Conservation (phyloP, 2,113 vertebrate species). For the Alaudala cheleensis region DNA sequence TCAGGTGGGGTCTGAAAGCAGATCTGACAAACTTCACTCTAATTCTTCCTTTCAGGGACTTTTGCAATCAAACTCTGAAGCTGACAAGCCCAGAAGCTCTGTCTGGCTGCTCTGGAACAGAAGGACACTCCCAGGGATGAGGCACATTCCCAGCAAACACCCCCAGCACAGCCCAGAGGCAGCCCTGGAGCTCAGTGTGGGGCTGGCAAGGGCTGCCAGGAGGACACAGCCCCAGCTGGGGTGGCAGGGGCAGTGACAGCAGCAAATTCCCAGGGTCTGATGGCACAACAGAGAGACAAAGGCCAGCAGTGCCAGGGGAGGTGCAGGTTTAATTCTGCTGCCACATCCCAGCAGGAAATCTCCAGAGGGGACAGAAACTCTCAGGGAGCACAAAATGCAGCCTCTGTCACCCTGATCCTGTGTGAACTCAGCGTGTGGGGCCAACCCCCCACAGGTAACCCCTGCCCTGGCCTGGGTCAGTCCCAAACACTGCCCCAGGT, state of each 20-base stretch:
- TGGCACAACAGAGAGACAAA: neutral
- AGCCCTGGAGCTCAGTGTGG: neutral
- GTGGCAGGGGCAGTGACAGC: neutral
- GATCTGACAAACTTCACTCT: neutral
- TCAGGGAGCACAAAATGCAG: neutral
- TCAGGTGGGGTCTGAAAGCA: neutral
- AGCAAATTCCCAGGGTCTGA: neutral
- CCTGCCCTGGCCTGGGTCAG: neutral
- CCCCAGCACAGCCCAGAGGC: neutral
- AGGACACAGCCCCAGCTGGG: neutral
- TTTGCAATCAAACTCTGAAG: neutral
- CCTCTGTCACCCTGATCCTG: neutral
- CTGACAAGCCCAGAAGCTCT: neutral
- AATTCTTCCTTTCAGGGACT: neutral
- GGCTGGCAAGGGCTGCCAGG: neutral
- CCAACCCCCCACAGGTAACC: neutral
- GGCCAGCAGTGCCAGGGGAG: neutral
- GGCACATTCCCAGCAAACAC: neutral
- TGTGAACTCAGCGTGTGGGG: neutral
- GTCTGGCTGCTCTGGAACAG: neutral
- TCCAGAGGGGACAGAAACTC: neutral
- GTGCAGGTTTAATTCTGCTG: neutral
- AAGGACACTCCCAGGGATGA: neutral
- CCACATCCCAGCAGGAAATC: neutral
- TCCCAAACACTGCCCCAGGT: neutral